These are phyloP conservation scores for Eledona agricola DNA, from an alignment of 2,888 invertebrate genomes.

Conservation along the genomic window DNA sequence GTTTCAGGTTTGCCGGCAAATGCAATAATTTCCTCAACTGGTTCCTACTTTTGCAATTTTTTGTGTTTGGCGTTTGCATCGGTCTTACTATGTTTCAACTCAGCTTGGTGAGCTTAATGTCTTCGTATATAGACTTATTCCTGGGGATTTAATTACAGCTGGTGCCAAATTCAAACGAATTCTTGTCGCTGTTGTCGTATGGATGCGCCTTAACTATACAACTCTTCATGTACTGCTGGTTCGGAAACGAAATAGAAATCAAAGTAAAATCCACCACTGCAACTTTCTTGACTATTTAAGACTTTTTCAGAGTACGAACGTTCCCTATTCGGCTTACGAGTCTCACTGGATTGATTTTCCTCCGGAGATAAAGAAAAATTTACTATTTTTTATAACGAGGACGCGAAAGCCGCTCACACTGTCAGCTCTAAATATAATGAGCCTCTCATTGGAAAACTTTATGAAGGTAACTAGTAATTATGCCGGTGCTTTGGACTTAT, in stretches of 20 bases:
- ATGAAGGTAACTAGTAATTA: constrained; percentile 3
- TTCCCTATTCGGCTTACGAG: constrained; percentile 6
- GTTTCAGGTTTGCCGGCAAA: constrained; percentile 6
- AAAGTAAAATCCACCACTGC: too few relatives aligned
- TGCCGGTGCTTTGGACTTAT: not conserved
- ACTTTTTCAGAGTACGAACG: constrained; percentile 6
- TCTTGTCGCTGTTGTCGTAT: not conserved
- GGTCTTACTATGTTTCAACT: constrained; percentile 15
- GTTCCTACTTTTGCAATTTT: constrained; percentile 16
- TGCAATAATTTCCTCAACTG: constrained; percentile 12
- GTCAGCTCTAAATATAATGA: constrained; percentile 1
- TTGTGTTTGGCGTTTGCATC: constrained; percentile 1
- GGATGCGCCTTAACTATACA: constrained; percentile 6
- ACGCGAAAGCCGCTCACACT: constrained; percentile 1
- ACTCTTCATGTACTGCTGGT: constrained; percentile 24
- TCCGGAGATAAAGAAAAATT: constrained; percentile 6
- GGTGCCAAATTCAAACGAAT: constrained; percentile 6
- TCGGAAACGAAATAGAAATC: constrained; percentile 19
- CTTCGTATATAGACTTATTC: not conserved
- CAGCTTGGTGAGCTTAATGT: constrained; percentile 7
- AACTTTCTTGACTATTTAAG: too few relatives aligned
- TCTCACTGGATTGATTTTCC: constrained; percentile 9
- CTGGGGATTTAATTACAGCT: constrained; percentile 15
- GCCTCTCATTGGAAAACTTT: constrained; percentile 1
- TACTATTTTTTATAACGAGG: constrained; percentile 6